Evolutionary conservation across 37 sponge, comb jelly and placozoan genomes (phyloP).

Genomic region (Agelas oroides): DNA sequence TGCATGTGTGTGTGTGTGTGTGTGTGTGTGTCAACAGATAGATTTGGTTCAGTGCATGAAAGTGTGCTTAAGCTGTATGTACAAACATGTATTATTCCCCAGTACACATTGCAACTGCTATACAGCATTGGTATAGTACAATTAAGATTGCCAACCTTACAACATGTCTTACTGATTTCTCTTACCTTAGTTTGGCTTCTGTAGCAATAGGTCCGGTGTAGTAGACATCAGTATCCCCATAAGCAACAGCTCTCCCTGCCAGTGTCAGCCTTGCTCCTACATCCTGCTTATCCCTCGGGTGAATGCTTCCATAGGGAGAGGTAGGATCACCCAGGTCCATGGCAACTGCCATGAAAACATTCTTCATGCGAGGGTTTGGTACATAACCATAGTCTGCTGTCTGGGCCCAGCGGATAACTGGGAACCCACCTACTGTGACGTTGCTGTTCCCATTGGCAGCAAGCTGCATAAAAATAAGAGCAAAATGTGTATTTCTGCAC

Average conservation of each 20-base stretch:
- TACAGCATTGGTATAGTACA: too few relatives aligned
- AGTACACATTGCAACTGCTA: too few relatives aligned
- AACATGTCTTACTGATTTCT: too few relatives aligned
- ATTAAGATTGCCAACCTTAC: not conserved
- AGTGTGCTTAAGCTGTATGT: too few relatives aligned
- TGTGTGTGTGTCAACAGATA: too few relatives aligned
- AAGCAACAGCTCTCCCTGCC: constrained; percentile 54
- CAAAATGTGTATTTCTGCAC: not conserved
- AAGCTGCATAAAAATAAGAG: constrained; percentile 22
- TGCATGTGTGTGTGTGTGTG: too few relatives aligned
- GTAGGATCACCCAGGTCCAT: constrained; percentile 83
- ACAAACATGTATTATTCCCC: too few relatives aligned
- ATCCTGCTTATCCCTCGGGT: constrained; percentile 74
- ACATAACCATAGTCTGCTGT: constrained; percentile 65
- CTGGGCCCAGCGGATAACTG: constrained; percentile 68
- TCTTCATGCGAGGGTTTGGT: constrained; percentile 55
- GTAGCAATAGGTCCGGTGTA: constrained; percentile 49
- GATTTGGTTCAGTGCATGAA: too few relatives aligned
- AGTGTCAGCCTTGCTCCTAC: constrained; percentile 54
- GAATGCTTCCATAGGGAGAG: constrained; percentile 74
- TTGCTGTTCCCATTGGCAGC: constrained; percentile 54
- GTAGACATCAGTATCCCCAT: constrained; percentile 25
- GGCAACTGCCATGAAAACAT: constrained; percentile 85
- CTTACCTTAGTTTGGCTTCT: constrained; percentile 21
- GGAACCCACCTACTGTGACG: constrained; percentile 52